Conservation (phyloP, 2,113 vertebrate species). For the Cephalophus harveyi region DNA sequence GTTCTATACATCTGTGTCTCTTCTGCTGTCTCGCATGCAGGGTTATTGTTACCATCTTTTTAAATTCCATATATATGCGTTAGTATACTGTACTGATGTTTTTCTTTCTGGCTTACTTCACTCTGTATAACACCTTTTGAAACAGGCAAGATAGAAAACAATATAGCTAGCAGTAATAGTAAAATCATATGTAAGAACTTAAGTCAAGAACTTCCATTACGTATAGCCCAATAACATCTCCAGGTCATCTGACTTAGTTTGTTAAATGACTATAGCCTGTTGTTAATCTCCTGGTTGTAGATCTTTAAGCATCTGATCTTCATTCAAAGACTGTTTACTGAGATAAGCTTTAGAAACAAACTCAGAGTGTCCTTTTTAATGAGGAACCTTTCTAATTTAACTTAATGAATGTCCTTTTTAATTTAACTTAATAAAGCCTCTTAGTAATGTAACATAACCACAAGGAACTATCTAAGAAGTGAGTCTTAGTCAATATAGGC, state of each 20-base stretch:
- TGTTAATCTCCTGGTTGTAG: neutral
- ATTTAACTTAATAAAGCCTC: neutral
- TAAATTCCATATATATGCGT: too few species aligned
- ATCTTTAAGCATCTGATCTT: neutral
- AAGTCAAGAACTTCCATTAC: neutral
- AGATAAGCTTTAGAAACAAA: neutral
- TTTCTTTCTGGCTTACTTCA: too few species aligned
- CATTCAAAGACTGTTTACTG: neutral
- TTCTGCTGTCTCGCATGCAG: too few species aligned
- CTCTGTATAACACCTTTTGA: neutral
- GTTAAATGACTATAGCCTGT: neutral
- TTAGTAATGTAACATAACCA: neutral
- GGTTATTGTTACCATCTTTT: too few species aligned
- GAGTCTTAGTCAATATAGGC: neutral
- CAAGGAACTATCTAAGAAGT: neutral
- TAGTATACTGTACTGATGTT: too few species aligned
- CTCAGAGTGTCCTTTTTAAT: neutral
- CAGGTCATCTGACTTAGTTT: neutral
- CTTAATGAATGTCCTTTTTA: neutral
- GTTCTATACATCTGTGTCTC: too few species aligned
- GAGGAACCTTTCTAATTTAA: neutral
- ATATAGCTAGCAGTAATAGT: neutral
- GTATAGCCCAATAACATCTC: neutral
- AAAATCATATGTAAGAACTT: neutral
- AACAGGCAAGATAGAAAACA: neutral